phyloP scores from a whole-genome alignment of 2,113 vertebrate species.

The Chrysochloris asiatica region DNA sequence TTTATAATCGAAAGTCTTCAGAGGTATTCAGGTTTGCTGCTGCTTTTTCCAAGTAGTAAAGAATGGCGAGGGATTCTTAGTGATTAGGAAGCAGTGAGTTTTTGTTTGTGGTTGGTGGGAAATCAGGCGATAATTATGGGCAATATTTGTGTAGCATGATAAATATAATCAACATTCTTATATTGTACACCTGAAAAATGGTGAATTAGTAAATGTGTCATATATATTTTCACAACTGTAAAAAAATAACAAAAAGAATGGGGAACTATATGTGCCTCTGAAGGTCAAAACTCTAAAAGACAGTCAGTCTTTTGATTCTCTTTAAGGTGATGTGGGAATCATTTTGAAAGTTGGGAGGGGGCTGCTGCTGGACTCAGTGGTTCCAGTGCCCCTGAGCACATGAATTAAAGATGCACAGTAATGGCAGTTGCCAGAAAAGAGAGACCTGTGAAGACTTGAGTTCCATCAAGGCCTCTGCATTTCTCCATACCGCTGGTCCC shows the following conservation, averaged over 20 bases:
- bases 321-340: neutral
- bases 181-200: neutral
- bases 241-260: neutral
- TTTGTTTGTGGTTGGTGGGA: neutral
- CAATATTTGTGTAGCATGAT: neutral
- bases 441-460: neutral
- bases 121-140: neutral
- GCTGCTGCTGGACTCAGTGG: no score
- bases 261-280: neutral
- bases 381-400: fast-evolving
- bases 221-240: neutral
- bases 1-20: no score
- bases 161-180: neutral
- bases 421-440: neutral
- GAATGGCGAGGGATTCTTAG: no score
- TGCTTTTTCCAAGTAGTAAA: neutral
- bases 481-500: neutral
- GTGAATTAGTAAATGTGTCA: neutral
- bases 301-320: neutral
- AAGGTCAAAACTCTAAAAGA: neutral
- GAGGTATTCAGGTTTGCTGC: neutral
- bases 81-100: neutral
- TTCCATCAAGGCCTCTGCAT: neutral
- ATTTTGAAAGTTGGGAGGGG: neutral
- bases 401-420: fast-evolving